phyloP scores from a whole-genome alignment of 2,113 vertebrate genomes.

The Melospiza georgiana region DNA sequence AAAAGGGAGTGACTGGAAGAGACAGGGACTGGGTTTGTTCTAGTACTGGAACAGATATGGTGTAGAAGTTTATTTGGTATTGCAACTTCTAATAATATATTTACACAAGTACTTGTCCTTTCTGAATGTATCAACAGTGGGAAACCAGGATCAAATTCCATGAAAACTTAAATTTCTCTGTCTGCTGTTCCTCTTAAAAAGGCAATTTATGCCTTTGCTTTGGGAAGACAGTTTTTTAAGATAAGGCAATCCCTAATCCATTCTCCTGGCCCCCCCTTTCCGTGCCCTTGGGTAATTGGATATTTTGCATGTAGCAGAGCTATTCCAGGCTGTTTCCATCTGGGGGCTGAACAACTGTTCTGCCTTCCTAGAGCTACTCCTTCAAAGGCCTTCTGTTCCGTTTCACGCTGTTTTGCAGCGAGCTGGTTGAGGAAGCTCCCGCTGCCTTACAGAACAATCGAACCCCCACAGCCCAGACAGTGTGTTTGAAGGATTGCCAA shows the following conservation, averaged over 20 bases:
- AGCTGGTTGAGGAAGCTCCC: not conserved
- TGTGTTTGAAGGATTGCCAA: not conserved
- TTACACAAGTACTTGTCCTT: not conserved
- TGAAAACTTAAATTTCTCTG: not conserved
- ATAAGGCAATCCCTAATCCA: not conserved
- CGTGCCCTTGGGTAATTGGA: not conserved
- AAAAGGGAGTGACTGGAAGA: not conserved
- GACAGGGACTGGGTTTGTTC: not conserved
- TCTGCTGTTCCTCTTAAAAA: not conserved
- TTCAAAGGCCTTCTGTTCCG: constrained; percentile 8
- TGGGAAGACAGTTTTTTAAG: not conserved
- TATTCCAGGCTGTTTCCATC: not conserved
- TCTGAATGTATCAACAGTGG: not conserved
- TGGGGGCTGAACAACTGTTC: not conserved
- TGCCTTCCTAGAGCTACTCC: not conserved
- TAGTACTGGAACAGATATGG: not conserved
- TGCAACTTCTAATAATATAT: not conserved
- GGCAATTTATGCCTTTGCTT: not conserved
- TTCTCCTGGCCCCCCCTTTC: not conserved
- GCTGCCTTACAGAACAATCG: not conserved
- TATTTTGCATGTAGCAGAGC: constrained; percentile 4
- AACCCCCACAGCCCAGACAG: not conserved
- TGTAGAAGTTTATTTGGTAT: not conserved
- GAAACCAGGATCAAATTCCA: not conserved
- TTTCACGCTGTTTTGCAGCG: not conserved